Evolutionary conservation across 2,888 invertebrate species (phyloP).

Genomic region (Synanthedon vespiformis): DNA sequence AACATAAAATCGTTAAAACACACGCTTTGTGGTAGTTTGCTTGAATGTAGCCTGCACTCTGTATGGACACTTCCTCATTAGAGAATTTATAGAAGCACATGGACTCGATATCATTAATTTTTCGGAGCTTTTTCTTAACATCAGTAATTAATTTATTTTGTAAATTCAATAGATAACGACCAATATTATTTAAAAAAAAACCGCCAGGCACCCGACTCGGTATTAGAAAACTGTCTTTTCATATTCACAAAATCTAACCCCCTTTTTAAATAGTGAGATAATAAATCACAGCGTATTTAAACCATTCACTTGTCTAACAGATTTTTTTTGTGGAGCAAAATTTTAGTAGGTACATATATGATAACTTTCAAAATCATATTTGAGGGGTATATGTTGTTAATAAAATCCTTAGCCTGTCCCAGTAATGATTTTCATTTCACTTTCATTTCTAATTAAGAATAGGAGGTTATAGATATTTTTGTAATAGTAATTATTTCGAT

Average conservation of each 20-base stretch:
- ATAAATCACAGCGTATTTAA: neutral
- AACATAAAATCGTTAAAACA: too few species aligned
- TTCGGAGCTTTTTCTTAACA: neutral
- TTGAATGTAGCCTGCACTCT: too few species aligned
- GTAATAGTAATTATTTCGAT: conserved; percentile 59
- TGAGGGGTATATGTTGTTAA: conserved; percentile 61
- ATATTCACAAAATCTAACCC: neutral
- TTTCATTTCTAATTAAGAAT: conserved; percentile 55
- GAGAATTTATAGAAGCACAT: too few species aligned
- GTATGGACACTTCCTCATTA: too few species aligned
- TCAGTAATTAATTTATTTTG: too few species aligned
- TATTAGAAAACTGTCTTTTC: neutral
- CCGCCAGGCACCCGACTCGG: neutral
- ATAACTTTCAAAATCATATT: conserved; percentile 34
- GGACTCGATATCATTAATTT: neutral
- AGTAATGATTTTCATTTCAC: conserved; percentile 32
- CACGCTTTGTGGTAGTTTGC: too few species aligned
- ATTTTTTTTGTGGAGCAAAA: conserved; percentile 34
- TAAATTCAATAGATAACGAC: neutral
- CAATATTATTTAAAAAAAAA: neutral
- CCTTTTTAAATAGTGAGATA: neutral
- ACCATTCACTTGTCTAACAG: conserved; percentile 12
- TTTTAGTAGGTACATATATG: conserved; percentile 22
- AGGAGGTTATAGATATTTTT: conserved; percentile 65
- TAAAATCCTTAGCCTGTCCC: conserved; percentile 65